phyloP scores from a whole-genome alignment of 2,797 vertebrate genomes.

The Scolopax bukidnonensis region DNA sequence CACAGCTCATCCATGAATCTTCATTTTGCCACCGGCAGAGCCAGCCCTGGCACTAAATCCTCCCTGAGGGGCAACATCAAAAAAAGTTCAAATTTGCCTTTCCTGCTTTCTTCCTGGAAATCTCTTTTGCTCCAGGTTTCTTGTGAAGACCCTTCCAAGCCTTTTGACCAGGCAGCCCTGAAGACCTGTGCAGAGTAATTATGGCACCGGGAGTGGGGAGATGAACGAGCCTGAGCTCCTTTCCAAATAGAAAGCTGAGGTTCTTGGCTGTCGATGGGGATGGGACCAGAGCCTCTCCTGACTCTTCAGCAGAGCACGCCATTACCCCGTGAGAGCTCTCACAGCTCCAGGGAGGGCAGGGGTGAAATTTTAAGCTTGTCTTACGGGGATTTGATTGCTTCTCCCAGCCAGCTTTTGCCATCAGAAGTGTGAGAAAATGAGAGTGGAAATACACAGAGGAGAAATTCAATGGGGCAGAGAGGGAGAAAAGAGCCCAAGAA shows the following conservation, averaged over 20 bases:
- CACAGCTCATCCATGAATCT: not conserved
- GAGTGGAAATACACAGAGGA: not conserved
- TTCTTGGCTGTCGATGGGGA: not conserved
- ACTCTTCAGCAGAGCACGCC: not conserved
- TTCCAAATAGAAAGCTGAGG: not conserved
- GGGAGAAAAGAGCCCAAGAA: not conserved
- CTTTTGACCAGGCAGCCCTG: not conserved
- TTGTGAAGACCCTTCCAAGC: not conserved
- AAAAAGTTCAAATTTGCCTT: not conserved
- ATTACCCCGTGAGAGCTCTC: not conserved
- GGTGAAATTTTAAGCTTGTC: not conserved
- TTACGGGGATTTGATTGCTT: not conserved
- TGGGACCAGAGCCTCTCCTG: not conserved
- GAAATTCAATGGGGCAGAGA: not conserved
- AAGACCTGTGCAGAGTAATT: not conserved
- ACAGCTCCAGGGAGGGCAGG: not conserved
- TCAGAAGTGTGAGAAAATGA: not conserved
- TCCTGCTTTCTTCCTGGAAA: not conserved
- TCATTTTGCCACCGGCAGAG: not conserved
- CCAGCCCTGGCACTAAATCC: too few species aligned
- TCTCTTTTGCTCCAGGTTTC: not conserved
- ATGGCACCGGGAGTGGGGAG: rapidly evolving
- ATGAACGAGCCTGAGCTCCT: not conserved
- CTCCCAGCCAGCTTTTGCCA: not conserved
- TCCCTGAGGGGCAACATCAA: rapidly evolving